Evolutionary conservation across 2,888 invertebrate genomes (phyloP).

Genomic region (Hirtodrosophila trivittata): DNA sequence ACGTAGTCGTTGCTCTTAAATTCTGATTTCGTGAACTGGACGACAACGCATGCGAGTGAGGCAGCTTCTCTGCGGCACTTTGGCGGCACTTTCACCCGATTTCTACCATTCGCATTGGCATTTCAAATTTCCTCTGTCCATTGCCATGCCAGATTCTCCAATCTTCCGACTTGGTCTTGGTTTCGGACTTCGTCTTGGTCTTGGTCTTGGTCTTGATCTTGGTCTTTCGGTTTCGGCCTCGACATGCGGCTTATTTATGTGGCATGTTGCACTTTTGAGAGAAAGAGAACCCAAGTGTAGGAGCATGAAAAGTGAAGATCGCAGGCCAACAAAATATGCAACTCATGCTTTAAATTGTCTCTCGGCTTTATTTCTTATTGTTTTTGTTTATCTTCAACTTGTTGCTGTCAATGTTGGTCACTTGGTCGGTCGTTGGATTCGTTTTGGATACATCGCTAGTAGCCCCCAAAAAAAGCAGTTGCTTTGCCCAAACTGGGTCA

Average conservation of each 20-base stretch:
- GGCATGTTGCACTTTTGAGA: slow-evolving; percentile 70
- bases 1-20: slow-evolving; percentile 60
- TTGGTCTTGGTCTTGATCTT: slow-evolving; percentile 14
- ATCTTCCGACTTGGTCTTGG: slow-evolving; percentile 8
- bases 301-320: slow-evolving; percentile 53
- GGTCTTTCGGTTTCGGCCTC: slow-evolving; percentile 20
- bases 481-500: slow-evolving; percentile 60
- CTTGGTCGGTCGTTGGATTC: slow-evolving; percentile 59
- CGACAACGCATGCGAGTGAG: slow-evolving; percentile 65
- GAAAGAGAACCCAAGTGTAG: slow-evolving; percentile 44
- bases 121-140: slow-evolving; percentile 71
- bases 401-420: slow-evolving; percentile 78
- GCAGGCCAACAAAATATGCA: slow-evolving; percentile 61
- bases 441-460: slow-evolving; percentile 15
- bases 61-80: slow-evolving; percentile 52
- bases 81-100: slow-evolving; percentile 78
- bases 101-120: slow-evolving; percentile 70
- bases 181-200: slow-evolving; percentile 8
- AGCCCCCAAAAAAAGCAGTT: slow-evolving; percentile 23
- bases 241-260: slow-evolving; percentile 68
- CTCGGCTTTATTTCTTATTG: slow-evolving; percentile 75
- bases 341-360: slow-evolving; percentile 79
- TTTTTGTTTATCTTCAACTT: slow-evolving; percentile 74
- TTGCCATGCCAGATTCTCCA: slow-evolving; percentile 6
- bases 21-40: slow-evolving; percentile 78